Evolutionary conservation across 2,797 vertebrate species (phyloP).

Genomic region (Salmo trutta): DNA sequence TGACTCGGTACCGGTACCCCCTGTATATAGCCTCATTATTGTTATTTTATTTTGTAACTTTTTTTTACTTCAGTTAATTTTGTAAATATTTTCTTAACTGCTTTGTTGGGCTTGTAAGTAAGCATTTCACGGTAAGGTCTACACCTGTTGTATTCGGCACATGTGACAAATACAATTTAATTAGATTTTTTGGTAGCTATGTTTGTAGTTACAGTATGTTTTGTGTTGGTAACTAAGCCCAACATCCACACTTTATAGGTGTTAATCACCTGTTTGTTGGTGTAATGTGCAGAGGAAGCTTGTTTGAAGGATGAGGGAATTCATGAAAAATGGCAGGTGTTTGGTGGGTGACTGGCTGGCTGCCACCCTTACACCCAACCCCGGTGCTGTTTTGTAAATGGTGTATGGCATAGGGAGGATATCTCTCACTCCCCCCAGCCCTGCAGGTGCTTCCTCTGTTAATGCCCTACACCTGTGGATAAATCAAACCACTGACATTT

Average conservation of each 20-base stretch:
- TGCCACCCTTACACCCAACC: background rate
- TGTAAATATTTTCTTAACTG: too few species aligned
- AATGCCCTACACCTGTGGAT: background rate
- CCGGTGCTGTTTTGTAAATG: background rate
- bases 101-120: too few species aligned
- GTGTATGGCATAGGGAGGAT: background rate
- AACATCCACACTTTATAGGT: background rate
- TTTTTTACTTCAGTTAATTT: too few species aligned
- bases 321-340: background rate
- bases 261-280: background rate
- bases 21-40: too few species aligned
- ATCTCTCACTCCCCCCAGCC: background rate
- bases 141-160: too few species aligned
- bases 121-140: too few species aligned
- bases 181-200: background rate
- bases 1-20: too few species aligned
- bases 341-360: background rate
- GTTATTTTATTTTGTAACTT: too few species aligned
- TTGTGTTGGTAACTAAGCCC: background rate
- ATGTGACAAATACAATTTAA: too few species aligned
- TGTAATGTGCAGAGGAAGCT: background rate
- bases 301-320: background rate
- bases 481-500: background rate
- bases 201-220: background rate
- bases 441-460: conserved; percentile 1